These are phyloP conservation scores for Cathartes aura DNA, from an alignment of 2,113 vertebrate species.

Conservation along the genomic window DNA sequence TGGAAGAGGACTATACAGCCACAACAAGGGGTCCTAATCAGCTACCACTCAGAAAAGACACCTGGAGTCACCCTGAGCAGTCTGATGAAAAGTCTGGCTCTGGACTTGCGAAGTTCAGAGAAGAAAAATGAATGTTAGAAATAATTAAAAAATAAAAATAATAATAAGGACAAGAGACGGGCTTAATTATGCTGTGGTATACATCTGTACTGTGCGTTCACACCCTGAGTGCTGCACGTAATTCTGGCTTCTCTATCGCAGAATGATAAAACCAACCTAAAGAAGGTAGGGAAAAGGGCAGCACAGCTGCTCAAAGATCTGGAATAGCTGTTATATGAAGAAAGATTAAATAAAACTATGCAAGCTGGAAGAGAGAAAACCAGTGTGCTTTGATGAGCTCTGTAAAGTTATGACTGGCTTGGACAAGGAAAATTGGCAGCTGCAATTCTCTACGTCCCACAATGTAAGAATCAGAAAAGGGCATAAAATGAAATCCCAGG, in stretches of 20 bases:
- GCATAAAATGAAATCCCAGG: neutral
- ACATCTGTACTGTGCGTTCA: neutral
- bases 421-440: neutral
- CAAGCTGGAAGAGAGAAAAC: neutral
- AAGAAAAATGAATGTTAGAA: neutral
- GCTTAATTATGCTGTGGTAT: neutral
- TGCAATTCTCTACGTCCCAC: neutral
- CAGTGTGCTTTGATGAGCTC: neutral
- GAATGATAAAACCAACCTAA: neutral
- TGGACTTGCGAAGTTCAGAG: neutral
- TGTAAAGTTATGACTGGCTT: neutral
- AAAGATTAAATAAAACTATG: neutral
- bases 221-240: rapidly evolving
- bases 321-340: neutral
- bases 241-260: neutral
- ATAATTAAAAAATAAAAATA: neutral
- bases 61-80: neutral
- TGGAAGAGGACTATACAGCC: neutral
- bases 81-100: neutral
- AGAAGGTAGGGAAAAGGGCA: neutral
- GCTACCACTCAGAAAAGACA: neutral
- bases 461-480: neutral
- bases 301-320: neutral
- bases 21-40: neutral
- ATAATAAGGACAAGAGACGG: neutral